Evolutionary conservation across 1,140 invertebrate genomes (phyloP).

Genomic region (Drosophila funebris): DNA sequence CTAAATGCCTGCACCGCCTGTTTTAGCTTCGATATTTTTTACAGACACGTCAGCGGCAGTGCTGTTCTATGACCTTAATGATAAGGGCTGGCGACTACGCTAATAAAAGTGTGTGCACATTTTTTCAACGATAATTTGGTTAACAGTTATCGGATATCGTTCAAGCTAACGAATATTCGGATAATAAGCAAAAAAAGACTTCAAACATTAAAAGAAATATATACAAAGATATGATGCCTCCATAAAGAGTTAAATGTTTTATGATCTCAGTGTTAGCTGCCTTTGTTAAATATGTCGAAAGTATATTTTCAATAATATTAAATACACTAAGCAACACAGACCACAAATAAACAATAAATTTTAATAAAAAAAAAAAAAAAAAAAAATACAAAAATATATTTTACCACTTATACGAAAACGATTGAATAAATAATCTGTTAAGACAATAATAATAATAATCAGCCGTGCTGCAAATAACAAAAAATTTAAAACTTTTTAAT

Average conservation of each 20-base stretch:
- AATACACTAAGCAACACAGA: not conserved
- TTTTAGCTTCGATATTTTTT: constrained; percentile 56
- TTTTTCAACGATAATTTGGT: not conserved
- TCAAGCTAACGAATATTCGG: not conserved
- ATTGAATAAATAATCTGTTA: not conserved
- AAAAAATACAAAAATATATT: not conserved
- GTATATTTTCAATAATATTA: not conserved
- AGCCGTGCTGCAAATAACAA: too few relatives aligned
- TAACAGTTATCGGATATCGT: constrained; percentile 10
- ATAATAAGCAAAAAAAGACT: not conserved
- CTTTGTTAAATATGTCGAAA: not conserved
- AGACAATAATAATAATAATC: not conserved
- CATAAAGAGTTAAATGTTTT: too few relatives aligned
- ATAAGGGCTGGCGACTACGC: constrained; percentile 12
- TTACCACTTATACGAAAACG: not conserved
- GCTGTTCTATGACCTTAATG: constrained; percentile 1
- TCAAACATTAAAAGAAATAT: not conserved
- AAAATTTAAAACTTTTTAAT: not conserved
- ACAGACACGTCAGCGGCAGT: constrained; percentile 64
- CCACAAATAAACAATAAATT: not conserved
- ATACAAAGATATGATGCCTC: too few relatives aligned
- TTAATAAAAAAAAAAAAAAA: not conserved
- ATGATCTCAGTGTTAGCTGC: not conserved
- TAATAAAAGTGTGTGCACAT: constrained; percentile 16
- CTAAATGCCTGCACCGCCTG: constrained; percentile 67